phyloP scores from a whole-genome alignment of 2,113 vertebrate species.

The Laticauda laticaudata region DNA sequence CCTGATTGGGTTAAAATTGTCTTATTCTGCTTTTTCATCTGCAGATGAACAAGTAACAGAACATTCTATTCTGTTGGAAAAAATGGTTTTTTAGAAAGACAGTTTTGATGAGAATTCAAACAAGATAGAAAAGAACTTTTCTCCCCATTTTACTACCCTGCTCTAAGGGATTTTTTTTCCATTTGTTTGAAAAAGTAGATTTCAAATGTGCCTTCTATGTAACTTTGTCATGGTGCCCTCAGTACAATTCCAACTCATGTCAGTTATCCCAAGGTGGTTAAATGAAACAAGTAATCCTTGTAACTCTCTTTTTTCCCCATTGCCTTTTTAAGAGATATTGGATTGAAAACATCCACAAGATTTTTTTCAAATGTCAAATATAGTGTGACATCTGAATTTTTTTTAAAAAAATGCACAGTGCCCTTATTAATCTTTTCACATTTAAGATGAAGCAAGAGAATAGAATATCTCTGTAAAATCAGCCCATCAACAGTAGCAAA shows the following conservation, averaged over 20 bases:
- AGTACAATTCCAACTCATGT: neutral
- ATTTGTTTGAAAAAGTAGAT: neutral
- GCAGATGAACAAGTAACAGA: neutral
- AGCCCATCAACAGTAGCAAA: neutral
- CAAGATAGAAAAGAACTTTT: neutral
- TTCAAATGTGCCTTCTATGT: neutral
- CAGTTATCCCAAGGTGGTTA: neutral
- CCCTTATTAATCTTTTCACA: constrained; percentile 8
- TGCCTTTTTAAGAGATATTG: neutral
- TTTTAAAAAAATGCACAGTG: neutral
- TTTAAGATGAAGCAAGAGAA: neutral
- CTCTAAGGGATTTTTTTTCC: neutral
- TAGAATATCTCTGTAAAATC: neutral
- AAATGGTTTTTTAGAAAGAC: neutral
- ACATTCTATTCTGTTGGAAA: neutral
- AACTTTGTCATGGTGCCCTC: neutral
- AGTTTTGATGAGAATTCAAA: neutral
- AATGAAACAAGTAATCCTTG: neutral
- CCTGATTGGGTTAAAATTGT: neutral
- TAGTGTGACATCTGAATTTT: neutral
- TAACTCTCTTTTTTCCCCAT: neutral
- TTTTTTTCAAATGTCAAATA: constrained; percentile 17
- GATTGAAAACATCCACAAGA: neutral
- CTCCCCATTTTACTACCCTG: neutral
- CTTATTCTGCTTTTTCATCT: neutral